Base-by-base conservation (phyloP, 2,888 invertebrate genomes). In the Emmelina monodactyla region DNA sequence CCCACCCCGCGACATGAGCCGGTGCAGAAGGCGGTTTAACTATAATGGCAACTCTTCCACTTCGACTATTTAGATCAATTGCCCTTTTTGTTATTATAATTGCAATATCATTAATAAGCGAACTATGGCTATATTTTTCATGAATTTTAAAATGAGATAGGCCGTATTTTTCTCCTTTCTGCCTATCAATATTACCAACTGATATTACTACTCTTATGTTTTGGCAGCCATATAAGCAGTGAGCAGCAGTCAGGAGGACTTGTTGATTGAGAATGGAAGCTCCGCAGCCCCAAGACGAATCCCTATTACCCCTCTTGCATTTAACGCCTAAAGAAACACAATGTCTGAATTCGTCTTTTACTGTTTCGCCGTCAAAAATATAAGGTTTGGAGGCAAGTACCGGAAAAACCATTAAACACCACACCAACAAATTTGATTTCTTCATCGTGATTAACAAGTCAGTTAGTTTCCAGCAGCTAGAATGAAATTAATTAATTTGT, bases 251-350 rank as follows among this genome's bases (percentile, higher is more conserved):
- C 6, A 55, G 13, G 0, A 48, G 31, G 1, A 51, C 31, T 2
- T 12, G 22, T 4, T 51, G 46, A 2, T 44, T 52, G 1, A 57
- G 16, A 2, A 57, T 39, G 1, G 55, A 52, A 0, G 47, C 46
- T 0, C 53, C 53, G 34, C 56, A 57, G 3, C 42, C 22, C 6
- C n/a, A 44, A 0, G n/a, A n/a, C n/a, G n/a, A n/a, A n/a, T n/a
- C n/a, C n/a, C n/a, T n/a, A n/a, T n/a, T n/a, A n/a, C n/a, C n/a
- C n/a, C n/a, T n/a, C n/a, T n/a, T n/a, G n/a, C n/a, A n/a, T n/a
- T n/a, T n/a, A n/a, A n/a, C n/a, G n/a, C n/a, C n/a, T n/a, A n/a
- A n/a, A n/a, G n/a, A n/a, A n/a, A n/a, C n/a, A n/a, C n/a, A n/a
- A n/a, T n/a, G n/a, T n/a, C n/a, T n/a, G n/a, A n/a, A n/a, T n/a